Percentiles rank a stretch among this genome's conserved stretches.
Conservation (phyloP, 2,888 invertebrate genomes). For the Eumerus sabulonum region DNA sequence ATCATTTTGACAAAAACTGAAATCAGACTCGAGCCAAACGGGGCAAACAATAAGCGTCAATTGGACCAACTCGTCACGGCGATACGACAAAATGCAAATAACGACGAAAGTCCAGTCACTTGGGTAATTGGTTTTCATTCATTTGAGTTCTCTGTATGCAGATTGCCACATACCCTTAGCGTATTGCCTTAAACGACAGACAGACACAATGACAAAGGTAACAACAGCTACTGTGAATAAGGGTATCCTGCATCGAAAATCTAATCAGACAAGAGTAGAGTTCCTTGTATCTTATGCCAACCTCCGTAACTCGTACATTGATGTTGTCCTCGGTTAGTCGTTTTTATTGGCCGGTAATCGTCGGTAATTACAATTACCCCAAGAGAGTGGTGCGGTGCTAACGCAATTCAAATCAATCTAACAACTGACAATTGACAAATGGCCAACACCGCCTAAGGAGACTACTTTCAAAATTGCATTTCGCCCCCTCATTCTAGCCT, state of each 20-base stretch:
- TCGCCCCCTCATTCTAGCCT: too few relatives aligned
- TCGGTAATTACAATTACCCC: conserved; percentile 47
- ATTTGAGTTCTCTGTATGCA: neutral
- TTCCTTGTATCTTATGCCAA: conserved; percentile 54
- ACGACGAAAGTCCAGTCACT: neutral
- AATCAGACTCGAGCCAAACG: too few relatives aligned
- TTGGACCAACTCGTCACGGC: too few relatives aligned
- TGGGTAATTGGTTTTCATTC: neutral
- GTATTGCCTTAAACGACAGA: too few relatives aligned
- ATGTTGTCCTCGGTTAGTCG: conserved; percentile 29
- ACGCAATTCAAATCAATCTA: conserved; percentile 54
- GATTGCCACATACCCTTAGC: neutral
- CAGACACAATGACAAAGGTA: too few relatives aligned
- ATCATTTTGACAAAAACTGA: too few relatives aligned
- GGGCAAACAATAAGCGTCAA: too few relatives aligned
- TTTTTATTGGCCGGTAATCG: conserved; percentile 41
- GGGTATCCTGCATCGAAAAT: conserved; percentile 16
- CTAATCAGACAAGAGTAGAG: conserved; percentile 62
- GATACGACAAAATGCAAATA: too few relatives aligned
- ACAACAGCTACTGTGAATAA: too few relatives aligned
- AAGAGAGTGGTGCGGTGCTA: conserved; percentile 1
- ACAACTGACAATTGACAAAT: conserved; percentile 58
- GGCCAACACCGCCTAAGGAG: conserved; percentile 58
- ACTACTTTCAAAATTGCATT: conserved; percentile 61
- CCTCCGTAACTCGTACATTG: too few relatives aligned